These are phyloP conservation scores for Ara ararauna DNA, from an alignment of 2,797 vertebrate species.

Conservation along the genomic window DNA sequence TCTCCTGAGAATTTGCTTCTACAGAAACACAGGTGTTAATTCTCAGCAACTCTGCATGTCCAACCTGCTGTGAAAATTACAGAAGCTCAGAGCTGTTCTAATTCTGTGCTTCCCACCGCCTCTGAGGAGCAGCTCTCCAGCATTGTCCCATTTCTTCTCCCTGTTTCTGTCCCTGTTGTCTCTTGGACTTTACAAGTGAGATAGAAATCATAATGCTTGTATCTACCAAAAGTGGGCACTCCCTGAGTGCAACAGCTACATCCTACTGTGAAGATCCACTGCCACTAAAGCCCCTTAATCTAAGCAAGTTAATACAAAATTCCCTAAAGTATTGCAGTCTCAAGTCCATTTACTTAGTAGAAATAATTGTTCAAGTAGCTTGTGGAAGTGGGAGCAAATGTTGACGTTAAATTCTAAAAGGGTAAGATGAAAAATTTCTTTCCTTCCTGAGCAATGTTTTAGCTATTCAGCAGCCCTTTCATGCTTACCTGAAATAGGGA, in stretches of 20 bases:
- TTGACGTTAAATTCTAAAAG: neutral
- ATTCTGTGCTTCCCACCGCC: neutral
- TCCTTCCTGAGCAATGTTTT: neutral
- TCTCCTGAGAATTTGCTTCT: conserved; percentile 40
- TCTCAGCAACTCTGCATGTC: conserved; percentile 40
- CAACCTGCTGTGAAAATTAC: conserved; percentile 48
- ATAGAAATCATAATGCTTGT: neutral
- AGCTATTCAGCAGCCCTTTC: neutral
- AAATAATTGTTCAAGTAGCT: neutral
- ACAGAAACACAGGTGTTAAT: conserved; percentile 38
- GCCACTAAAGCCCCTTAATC: neutral
- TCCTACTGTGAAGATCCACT: neutral
- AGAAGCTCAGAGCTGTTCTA: conserved; percentile 11
- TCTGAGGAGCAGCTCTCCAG: neutral
- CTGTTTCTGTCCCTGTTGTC: neutral
- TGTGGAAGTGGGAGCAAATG: neutral
- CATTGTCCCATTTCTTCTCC: conserved; percentile 1
- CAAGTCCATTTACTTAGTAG: neutral
- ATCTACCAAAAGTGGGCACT: neutral
- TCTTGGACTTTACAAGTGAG: neutral
- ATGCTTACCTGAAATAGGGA: neutral
- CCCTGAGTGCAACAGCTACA: neutral
- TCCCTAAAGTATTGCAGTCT: neutral
- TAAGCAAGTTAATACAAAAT: neutral
- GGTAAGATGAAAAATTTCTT: neutral